Conservation (phyloP, 2,888 invertebrate genomes). For the Lingula anatina region DNA sequence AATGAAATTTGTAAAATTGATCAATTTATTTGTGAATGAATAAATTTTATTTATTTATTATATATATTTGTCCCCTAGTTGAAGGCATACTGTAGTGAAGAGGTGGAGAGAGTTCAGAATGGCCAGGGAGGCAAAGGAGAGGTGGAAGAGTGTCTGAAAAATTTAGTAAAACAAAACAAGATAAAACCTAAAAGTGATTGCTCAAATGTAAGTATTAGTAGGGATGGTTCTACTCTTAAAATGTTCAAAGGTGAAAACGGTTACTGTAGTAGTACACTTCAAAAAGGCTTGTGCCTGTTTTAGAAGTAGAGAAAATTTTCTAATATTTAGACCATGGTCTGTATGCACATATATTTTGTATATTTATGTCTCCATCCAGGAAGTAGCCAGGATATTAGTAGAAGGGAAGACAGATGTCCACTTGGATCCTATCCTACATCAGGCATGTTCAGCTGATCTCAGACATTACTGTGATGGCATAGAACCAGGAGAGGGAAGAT, state of each 20-base stretch:
- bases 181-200: conserved; percentile 19
- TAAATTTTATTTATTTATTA: no score
- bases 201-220: conserved; percentile 11
- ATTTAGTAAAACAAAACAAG: conserved; percentile 49
- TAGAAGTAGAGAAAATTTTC: conserved; percentile 21
- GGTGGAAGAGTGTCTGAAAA: conserved; percentile 89
- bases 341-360: neutral
- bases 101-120: conserved; percentile 51
- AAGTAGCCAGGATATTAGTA: conserved; percentile 83
- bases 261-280: no score
- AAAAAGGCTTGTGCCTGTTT: no score
- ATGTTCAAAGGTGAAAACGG: no score
- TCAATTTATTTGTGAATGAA: no score
- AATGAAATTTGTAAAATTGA: no score
- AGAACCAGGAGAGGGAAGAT: conserved; percentile 83
- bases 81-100: conserved; percentile 18
- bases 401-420: conserved; percentile 86
- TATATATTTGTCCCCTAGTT: no score
- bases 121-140: conserved; percentile 59
- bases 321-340: neutral
- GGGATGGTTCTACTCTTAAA: neutral
- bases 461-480: conserved; percentile 56
- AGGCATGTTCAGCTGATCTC: conserved; percentile 78
- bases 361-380: conserved; percentile 57
- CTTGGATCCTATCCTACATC: conserved; percentile 84